Percentiles rank a stretch among this genome's conserved stretches.
These are phyloP conservation scores for Cheilosia vulpina DNA, from an alignment of 2,888 invertebrate genomes.

Conservation along the genomic window DNA sequence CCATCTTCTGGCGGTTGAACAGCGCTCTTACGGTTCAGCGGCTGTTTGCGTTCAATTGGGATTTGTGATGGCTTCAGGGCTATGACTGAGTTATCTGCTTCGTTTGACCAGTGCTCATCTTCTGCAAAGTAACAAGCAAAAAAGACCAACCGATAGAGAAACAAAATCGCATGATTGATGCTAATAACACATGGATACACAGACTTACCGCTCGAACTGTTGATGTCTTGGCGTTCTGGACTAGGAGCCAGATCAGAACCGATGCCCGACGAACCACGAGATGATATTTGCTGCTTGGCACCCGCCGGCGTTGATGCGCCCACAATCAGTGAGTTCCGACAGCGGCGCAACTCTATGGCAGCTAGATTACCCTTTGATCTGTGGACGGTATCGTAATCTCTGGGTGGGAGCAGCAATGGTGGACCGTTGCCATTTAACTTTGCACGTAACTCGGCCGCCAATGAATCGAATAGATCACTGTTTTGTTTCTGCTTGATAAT, in stretches of 20 bases:
- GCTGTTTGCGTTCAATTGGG: constrained; percentile 79
- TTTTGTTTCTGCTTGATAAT: constrained; percentile 83
- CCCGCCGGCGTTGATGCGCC: constrained; percentile 81
- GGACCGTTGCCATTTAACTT: constrained; percentile 87
- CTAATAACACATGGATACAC: constrained; percentile 4
- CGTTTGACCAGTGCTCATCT: constrained; percentile 83
- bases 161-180: constrained; percentile 20
- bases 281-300: constrained; percentile 85
- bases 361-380: constrained; percentile 88
- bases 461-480: constrained; percentile 93
- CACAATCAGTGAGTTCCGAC: constrained; percentile 83
- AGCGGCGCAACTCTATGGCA: constrained; percentile 87
- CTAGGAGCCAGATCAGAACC: constrained; percentile 95
- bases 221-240: constrained; percentile 86
- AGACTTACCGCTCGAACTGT: constrained; percentile 83
- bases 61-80: constrained; percentile 82
- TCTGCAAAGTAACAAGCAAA: constrained; percentile 77
- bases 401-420: constrained; percentile 94
- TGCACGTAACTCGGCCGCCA: constrained; percentile 95
- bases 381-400: constrained; percentile 97
- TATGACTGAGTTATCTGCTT: constrained; percentile 83
- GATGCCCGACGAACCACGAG: constrained; percentile 94
- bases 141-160: constrained; percentile 5
- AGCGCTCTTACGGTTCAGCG: constrained; percentile 81
- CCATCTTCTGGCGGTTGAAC: constrained; percentile 82